Conservation (phyloP, 2,113 vertebrate genomes). For the Typhlomys cinereus region DNA sequence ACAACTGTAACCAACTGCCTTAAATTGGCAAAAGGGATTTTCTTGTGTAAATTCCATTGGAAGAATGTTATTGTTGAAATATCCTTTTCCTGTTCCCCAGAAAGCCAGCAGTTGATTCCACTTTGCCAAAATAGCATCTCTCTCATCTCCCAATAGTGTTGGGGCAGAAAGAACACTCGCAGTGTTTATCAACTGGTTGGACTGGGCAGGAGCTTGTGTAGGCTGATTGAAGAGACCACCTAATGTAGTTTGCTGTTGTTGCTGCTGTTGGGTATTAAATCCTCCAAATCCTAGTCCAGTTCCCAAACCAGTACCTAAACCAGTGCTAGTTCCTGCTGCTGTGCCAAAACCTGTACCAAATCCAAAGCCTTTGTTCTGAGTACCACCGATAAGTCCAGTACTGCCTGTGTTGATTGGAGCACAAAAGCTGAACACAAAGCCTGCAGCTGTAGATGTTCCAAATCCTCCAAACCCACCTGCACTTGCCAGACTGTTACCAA, state of each 20-base stretch:
- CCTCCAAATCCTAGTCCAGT: slow-evolving; percentile 91
- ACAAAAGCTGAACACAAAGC: slow-evolving; percentile 92
- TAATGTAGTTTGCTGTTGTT: slow-evolving; percentile 86
- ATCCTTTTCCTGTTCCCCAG: slow-evolving; percentile 98
- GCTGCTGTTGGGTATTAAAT: slow-evolving; percentile 92
- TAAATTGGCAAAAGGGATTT: slow-evolving; percentile 98
- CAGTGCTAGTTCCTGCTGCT: slow-evolving; percentile 85
- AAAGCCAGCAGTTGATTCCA: slow-evolving; percentile 99
- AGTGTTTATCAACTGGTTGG: slow-evolving; percentile 95
- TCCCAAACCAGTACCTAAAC: slow-evolving; percentile 91
- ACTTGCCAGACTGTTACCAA: slow-evolving; percentile 97
- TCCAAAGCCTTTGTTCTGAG: slow-evolving; percentile 96
- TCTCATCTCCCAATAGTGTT: slow-evolving; percentile 94
- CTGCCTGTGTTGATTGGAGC: slow-evolving; percentile 89
- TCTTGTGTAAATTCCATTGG: slow-evolving; percentile 97
- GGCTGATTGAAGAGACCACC: slow-evolving; percentile 93
- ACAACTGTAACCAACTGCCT: slow-evolving; percentile 96
- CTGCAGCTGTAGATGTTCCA: slow-evolving; percentile 89
- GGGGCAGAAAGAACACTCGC: slow-evolving; percentile 97
- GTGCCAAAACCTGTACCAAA: slow-evolving; percentile 92
- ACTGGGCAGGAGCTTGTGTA: slow-evolving; percentile 89
- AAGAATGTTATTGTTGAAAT: slow-evolving; percentile 93
- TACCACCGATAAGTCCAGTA: slow-evolving; percentile 89
- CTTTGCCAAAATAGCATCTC: slow-evolving; percentile 96
- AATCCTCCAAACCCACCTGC: slow-evolving; percentile 95